Conservation (phyloP, 2,888 invertebrate species). For the Adela reaumurella region DNA sequence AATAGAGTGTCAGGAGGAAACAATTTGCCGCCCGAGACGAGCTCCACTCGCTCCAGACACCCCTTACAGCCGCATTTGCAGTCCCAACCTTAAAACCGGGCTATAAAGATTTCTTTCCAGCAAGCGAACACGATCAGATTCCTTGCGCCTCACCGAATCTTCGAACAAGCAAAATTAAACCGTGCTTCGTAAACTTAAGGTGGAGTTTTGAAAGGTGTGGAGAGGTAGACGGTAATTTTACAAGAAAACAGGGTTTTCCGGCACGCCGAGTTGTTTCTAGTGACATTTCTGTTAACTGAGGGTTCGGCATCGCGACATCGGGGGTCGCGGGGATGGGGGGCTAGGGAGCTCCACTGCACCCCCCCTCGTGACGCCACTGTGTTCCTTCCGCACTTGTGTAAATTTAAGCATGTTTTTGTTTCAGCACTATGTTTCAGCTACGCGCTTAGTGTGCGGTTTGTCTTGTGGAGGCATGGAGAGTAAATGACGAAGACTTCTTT, state of each 20-base stretch:
- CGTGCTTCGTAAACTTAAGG: slow-evolving; percentile 20
- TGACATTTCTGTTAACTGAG: slow-evolving; percentile 50
- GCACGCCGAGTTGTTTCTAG: slow-evolving; percentile 39
- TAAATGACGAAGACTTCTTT: too few species aligned
- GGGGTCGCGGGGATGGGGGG: too few species aligned
- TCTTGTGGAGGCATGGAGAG: too few species aligned
- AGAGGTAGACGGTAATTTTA: slow-evolving; percentile 32
- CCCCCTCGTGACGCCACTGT: neutral
- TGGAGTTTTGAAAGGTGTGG: slow-evolving; percentile 19
- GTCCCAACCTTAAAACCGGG: neutral
- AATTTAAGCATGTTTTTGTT: neutral
- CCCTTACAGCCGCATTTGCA: neutral
- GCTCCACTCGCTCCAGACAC: slow-evolving; percentile 18
- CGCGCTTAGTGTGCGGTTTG: neutral
- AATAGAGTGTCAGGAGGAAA: slow-evolving; percentile 49
- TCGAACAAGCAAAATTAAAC: slow-evolving; percentile 15
- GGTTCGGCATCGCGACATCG: neutral
- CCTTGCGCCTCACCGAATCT: slow-evolving; percentile 36
- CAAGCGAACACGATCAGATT: slow-evolving; percentile 28
- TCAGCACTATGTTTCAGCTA: neutral
- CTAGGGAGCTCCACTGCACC: neutral
- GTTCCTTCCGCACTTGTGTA: too few species aligned
- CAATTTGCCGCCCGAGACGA: slow-evolving; percentile 55
- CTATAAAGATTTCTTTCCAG: neutral
- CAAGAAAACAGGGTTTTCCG: slow-evolving; percentile 57